Evolutionary conservation across 2,797 vertebrate genomes (phyloP).

Genomic region (Amniataba percoides): DNA sequence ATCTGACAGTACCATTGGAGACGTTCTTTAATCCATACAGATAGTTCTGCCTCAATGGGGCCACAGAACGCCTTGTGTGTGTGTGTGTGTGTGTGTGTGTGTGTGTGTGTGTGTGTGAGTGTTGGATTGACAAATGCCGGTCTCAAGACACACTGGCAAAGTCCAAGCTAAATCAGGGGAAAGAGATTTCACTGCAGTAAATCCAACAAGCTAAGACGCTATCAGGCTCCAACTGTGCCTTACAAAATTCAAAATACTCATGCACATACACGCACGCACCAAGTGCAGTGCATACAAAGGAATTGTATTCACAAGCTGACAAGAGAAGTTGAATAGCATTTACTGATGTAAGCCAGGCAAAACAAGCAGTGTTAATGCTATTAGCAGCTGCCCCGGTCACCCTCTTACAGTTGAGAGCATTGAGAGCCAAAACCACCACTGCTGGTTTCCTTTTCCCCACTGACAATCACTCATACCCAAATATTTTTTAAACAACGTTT

Average conservation of each 20-base stretch:
- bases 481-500: too few species aligned
- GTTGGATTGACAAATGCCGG: conserved; percentile 15
- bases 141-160: conserved; percentile 57
- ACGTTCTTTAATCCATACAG: conserved; percentile 19
- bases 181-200: conserved; percentile 55
- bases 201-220: conserved; percentile 49
- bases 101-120: neutral
- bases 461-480: neutral
- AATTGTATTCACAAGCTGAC: neutral
- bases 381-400: neutral
- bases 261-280: neutral
- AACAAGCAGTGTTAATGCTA: neutral
- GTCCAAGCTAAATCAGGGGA: conserved; percentile 68
- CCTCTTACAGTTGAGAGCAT: too few species aligned
- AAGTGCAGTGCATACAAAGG: neutral
- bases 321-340: neutral
- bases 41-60: conserved; percentile 29
- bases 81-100: neutral
- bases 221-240: conserved; percentile 15
- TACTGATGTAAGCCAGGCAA: conserved; percentile 2
- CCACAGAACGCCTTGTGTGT: conserved; percentile 65
- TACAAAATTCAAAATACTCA: neutral
- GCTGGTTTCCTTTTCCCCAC: neutral
- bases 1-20: conserved; percentile 59
- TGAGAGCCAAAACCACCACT: too few species aligned